Conservation (phyloP, 2,797 vertebrate species). For the Enteromius radiatus region DNA sequence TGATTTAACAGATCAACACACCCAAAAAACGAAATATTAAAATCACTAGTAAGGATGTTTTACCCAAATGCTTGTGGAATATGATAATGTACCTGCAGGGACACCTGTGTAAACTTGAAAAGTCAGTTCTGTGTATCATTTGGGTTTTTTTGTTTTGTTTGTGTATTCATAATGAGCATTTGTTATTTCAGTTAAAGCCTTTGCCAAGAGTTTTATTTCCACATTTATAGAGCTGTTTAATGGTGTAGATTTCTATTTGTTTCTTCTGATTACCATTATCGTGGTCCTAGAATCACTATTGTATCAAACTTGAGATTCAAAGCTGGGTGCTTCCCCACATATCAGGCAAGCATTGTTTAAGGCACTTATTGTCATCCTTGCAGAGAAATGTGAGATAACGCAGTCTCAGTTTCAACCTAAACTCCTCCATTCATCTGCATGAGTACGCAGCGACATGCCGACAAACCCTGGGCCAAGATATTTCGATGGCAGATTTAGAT, state of each 20-base stretch:
- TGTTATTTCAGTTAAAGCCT: neutral
- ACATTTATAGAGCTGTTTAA: neutral
- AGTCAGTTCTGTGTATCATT: neutral
- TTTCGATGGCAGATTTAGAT: conserved; percentile 42
- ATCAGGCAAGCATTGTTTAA: conserved; percentile 21
- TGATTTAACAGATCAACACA: neutral
- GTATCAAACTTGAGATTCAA: conserved; percentile 11
- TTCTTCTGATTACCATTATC: neutral
- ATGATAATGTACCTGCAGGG: neutral
- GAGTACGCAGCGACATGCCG: conserved; percentile 16
- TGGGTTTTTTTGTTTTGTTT: no score
- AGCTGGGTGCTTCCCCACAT: neutral
- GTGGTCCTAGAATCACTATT: neutral
- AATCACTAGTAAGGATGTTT: no score
- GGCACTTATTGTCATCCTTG: conserved; percentile 26
- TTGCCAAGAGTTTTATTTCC: neutral
- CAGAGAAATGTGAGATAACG: conserved; percentile 26
- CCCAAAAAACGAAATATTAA: neutral
- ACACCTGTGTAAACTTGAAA: neutral
- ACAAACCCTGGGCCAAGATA: conserved; percentile 21
- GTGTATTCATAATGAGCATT: no score
- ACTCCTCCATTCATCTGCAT: conserved; percentile 41
- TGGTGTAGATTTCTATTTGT: neutral
- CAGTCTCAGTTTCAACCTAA: conserved; percentile 40
- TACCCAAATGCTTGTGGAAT: neutral